Evolutionary conservation across 2,888 invertebrate genomes (phyloP), one percentile per base, ranked within the genome.

Genomic region (Drosophila limbata): DNA sequence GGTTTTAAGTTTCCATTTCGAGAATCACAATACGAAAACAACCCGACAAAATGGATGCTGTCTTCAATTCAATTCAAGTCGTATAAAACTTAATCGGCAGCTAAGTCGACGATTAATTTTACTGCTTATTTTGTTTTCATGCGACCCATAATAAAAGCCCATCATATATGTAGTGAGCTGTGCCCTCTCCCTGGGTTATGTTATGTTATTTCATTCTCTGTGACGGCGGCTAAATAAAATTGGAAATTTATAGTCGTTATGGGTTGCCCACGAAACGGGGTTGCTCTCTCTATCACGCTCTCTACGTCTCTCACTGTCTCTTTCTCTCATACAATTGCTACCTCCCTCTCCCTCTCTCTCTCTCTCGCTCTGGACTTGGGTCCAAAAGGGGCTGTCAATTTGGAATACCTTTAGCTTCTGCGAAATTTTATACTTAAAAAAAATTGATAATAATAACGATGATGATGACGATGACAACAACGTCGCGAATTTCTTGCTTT

Each of bases 91-190:
- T 76, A 80, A 80, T 79, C 73, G 80, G 63, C 77, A 55, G 85
- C 82, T 89, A 84, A 84, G 89, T 79, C 79, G 77, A 57, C 89
- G 87, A 84, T 84, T 89, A 84, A 89, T 89, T 84, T 84, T 69
- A 84, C 63, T 76, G 84, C 84, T 89, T 89, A 87, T 86, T 83
- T 82, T 83, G 83, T 83, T 83, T 83, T 74, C 88, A 83, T 59
- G 71, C 65, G 35, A 39, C 68, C 72, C 88, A 71, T 61, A 77
- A 77, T 77, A 67, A 83, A 79, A 66, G 68, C 60, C 72, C 80
- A 73, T 56, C 44, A 44, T 77, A 70, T 25, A 25, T 69, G 47
- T 59, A 11, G 25, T 25, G 5, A 25, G 25, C 5, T 25, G 5
- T 25, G 0, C 33, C 57, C 56, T 42, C 44, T 15, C 44, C 11